phyloP scores from a whole-genome alignment of 2,888 invertebrate species.

The Craniophora ligustri region DNA sequence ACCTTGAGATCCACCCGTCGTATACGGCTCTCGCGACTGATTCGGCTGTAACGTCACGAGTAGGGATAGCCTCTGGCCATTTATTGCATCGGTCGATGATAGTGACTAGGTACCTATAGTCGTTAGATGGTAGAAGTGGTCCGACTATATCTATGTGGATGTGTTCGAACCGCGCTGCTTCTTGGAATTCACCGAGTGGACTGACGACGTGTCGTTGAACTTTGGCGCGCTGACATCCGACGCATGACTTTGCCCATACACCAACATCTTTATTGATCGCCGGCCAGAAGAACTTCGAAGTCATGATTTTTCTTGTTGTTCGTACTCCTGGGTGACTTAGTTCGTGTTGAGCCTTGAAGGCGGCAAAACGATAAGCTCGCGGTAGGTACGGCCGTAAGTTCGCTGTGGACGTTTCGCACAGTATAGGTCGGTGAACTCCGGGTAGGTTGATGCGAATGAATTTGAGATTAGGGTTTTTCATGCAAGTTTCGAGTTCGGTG shows the following conservation, averaged over 20 bases:
- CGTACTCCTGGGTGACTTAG: slow-evolving; percentile 1
- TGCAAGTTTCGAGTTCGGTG: neutral
- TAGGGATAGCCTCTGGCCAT: slow-evolving; percentile 8
- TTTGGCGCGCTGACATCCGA: slow-evolving; percentile 2
- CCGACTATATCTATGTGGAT: no score
- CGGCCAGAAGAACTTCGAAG: slow-evolving; percentile 5
- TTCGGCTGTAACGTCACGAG: no score
- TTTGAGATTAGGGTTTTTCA: neutral
- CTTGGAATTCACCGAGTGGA: neutral
- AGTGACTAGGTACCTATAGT: neutral
- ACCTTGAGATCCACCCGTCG: no score
- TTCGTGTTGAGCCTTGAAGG: slow-evolving; percentile 33
- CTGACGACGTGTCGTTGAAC: slow-evolving; percentile 5
- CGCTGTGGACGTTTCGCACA: slow-evolving; percentile 17
- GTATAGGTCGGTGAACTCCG: neutral
- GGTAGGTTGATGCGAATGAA: neutral
- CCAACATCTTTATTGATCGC: slow-evolving; percentile 6
- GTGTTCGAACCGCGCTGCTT: no score
- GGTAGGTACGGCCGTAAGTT: slow-evolving; percentile 19
- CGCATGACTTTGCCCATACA: slow-evolving; percentile 8
- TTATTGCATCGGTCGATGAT: slow-evolving; percentile 6
- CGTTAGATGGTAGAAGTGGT: no score
- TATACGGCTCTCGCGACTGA: neutral
- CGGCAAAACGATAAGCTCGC: slow-evolving; percentile 12
- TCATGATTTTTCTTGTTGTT: slow-evolving; percentile 1